Conservation (phyloP, 2,888 invertebrate genomes). For the Drosophila mettleri region DNA sequence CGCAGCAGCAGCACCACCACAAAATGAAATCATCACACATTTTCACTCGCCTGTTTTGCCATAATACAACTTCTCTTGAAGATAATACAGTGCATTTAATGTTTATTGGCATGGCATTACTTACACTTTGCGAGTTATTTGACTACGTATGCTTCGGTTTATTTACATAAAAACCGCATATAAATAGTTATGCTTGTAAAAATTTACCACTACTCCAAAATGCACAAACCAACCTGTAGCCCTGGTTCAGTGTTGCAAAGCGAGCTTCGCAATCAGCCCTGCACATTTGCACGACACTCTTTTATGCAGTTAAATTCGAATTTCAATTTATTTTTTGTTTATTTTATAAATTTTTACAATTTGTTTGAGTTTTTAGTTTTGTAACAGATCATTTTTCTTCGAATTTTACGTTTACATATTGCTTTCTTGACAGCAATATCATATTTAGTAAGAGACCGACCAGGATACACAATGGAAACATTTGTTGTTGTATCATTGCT, state of each 20-base stretch:
- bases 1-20: slow-evolving; percentile 56
- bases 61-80: background rate
- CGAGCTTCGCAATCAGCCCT: slow-evolving; percentile 30
- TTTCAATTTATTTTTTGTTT: slow-evolving; percentile 14
- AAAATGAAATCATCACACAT: slow-evolving; percentile 83
- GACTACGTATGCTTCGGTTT: slow-evolving; percentile 67
- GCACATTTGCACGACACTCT: slow-evolving; percentile 23
- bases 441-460: slow-evolving; percentile 34
- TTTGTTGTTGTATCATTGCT: slow-evolving; percentile 47
- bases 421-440: slow-evolving; percentile 44
- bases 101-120: slow-evolving; percentile 34
- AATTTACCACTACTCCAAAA: slow-evolving; percentile 75
- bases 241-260: slow-evolving; percentile 57
- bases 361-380: slow-evolving; percentile 41
- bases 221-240: slow-evolving; percentile 68
- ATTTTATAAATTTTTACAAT: background rate
- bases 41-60: slow-evolving; percentile 42
- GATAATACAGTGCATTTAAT: slow-evolving; percentile 6
- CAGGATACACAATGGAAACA: slow-evolving; percentile 41
- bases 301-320: slow-evolving; percentile 58
- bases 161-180: slow-evolving; percentile 73
- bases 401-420: slow-evolving; percentile 44
- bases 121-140: slow-evolving; percentile 68
- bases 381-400: slow-evolving; percentile 16
- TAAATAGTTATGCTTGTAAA: slow-evolving; percentile 68